Evolutionary conservation across 2,797 vertebrate genomes (phyloP).

Genomic region (Neosilurus mollespiculum): DNA sequence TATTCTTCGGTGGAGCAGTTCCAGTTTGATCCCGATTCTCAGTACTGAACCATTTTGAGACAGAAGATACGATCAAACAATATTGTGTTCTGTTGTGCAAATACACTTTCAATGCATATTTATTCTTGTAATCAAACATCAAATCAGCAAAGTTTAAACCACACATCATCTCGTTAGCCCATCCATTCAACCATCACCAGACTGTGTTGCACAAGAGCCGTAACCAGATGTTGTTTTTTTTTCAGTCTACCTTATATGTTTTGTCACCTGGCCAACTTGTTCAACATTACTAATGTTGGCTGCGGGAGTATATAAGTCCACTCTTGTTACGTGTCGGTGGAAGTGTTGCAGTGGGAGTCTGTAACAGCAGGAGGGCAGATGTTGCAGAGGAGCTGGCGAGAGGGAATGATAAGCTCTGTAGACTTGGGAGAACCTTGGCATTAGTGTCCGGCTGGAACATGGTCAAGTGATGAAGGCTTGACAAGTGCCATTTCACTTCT

Average conservation of each 20-base stretch:
- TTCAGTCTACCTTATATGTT: slow-evolving; percentile 54
- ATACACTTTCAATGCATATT: slow-evolving; percentile 67
- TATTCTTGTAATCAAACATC: slow-evolving; percentile 48
- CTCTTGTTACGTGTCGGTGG: background rate
- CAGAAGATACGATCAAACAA: slow-evolving; percentile 58
- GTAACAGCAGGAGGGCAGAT: slow-evolving; percentile 44
- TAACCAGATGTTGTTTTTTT: slow-evolving; percentile 11
- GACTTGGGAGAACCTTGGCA: slow-evolving; percentile 44
- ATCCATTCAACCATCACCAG: slow-evolving; percentile 60
- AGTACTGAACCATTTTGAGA: slow-evolving; percentile 54
- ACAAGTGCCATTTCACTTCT: slow-evolving; percentile 62
- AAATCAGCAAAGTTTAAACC: slow-evolving; percentile 58
- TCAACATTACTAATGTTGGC: slow-evolving; percentile 68
- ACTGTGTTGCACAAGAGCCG: slow-evolving; percentile 42
- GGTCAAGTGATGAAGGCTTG: slow-evolving; percentile 63
- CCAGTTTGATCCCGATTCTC: slow-evolving; percentile 48
- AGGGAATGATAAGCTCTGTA: slow-evolving; percentile 35
- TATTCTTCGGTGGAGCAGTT: slow-evolving; percentile 35
- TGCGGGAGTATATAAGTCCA: slow-evolving; percentile 46
- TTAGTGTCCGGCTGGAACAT: slow-evolving; percentile 48
- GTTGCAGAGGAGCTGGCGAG: slow-evolving; percentile 36
- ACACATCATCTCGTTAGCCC: slow-evolving; percentile 61
- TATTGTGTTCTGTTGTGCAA: slow-evolving; percentile 63
- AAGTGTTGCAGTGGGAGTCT: slow-evolving; percentile 25
- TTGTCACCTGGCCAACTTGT: slow-evolving; percentile 64